Percentiles rank a stretch among this genome's conserved stretches.
phyloP scores from a whole-genome alignment of 2,797 vertebrate species.

The Epinephelus malabaricus region DNA sequence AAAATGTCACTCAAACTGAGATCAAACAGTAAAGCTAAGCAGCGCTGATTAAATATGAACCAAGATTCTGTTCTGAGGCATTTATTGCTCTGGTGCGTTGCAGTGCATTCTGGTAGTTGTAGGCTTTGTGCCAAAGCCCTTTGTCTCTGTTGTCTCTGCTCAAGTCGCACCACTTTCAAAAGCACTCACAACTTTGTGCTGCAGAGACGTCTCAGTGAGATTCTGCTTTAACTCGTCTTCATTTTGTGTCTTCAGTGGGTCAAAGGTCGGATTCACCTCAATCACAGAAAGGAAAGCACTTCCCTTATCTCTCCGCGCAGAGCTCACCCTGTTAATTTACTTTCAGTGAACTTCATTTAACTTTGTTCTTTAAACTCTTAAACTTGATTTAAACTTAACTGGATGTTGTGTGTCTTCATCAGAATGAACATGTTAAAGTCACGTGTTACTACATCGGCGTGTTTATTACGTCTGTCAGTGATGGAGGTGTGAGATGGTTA shows the following conservation, averaged over 20 bases:
- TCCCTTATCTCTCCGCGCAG: background rate
- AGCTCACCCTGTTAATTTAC: background rate
- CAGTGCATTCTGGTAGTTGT: no score
- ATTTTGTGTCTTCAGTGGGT: background rate
- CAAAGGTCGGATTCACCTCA: background rate
- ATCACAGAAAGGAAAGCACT: background rate
- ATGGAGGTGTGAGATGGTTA: conserved; percentile 26
- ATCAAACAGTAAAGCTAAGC: no score
- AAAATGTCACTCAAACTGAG: no score
- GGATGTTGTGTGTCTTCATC: background rate
- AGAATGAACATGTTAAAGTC: background rate
- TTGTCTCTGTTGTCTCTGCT: no score
- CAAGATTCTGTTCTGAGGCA: no score
- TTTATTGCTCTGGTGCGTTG: no score
- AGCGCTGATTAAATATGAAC: no score
- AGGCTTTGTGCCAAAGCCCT: no score
- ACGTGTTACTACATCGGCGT: background rate
- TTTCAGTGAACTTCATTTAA: background rate
- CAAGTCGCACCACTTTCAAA: no score
- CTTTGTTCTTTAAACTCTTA: background rate
- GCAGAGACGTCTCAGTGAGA: no score
- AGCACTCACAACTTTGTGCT: no score
- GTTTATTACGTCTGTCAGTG: background rate
- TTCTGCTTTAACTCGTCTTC: background rate
- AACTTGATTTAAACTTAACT: background rate